Evolutionary conservation across 2,797 vertebrate genomes (phyloP).

Genomic region (Tenualosa ilisha): DNA sequence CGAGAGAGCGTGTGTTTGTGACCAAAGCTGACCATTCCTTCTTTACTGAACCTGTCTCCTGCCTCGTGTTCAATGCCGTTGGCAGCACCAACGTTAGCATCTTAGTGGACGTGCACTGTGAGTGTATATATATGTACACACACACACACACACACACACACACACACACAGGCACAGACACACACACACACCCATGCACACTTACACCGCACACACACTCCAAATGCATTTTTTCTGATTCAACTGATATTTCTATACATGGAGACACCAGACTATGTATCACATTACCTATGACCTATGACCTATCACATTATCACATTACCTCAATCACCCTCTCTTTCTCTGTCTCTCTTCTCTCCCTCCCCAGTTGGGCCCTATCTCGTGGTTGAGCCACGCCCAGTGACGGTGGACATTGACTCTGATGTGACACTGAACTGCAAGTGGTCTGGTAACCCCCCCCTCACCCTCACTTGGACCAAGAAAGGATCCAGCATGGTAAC

Average conservation of each 20-base stretch:
- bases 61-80: conserved; percentile 91
- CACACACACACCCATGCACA: too few species aligned
- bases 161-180: too few species aligned
- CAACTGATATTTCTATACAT: too few species aligned
- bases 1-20: conserved; percentile 87
- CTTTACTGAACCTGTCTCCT: conserved; percentile 96
- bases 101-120: conserved; percentile 94
- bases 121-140: conserved; percentile 64
- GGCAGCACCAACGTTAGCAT: conserved; percentile 97
- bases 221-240: background rate
- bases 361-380: conserved; percentile 88
- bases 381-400: conserved; percentile 90
- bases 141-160: background rate
- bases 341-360: conserved; percentile 16
- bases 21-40: conserved; percentile 93
- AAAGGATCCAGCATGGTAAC: conserved; percentile 94
- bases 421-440: conserved; percentile 92
- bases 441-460: conserved; percentile 92
- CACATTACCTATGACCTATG: too few species aligned
- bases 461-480: conserved; percentile 96
- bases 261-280: too few species aligned
- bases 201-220: too few species aligned
- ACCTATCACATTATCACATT: background rate
- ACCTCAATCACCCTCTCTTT: background rate
- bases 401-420: conserved; percentile 85